Evolutionary conservation across 2,888 invertebrate genomes (phyloP).

Genomic region (Metacarcinus magister): DNA sequence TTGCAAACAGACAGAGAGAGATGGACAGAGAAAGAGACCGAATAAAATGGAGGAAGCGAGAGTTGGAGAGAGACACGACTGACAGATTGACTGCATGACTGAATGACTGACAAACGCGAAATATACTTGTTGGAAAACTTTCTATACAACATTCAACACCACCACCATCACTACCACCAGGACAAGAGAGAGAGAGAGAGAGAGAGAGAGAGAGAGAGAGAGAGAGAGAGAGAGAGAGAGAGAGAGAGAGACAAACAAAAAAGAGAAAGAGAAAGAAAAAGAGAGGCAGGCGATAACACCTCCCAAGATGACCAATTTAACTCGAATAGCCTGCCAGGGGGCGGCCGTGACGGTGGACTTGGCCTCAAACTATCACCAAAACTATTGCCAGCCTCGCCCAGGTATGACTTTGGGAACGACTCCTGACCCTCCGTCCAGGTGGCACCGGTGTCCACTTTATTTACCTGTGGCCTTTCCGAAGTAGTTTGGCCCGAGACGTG

Average conservation of each 20-base stretch:
- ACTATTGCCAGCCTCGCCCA: not conserved
- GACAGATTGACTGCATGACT: no score
- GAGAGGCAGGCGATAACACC: not conserved
- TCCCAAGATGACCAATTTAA: not conserved
- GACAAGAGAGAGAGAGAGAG: slow-evolving; percentile 53
- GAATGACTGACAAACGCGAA: no score
- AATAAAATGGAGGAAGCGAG: no score
- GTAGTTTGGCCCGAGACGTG: not conserved
- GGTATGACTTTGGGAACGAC: not conserved
- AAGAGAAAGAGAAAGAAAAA: no score
- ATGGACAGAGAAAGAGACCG: no score
- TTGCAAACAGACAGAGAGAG: not conserved
- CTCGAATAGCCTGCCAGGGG: not conserved
- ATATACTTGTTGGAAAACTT: no score
- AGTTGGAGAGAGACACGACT: no score
- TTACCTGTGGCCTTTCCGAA: not conserved
- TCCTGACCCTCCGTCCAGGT: not conserved
- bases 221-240: slow-evolving; percentile 50
- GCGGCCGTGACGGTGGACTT: not conserved
- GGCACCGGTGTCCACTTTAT: not conserved
- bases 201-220: slow-evolving; percentile 56
- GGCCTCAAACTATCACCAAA: slow-evolving; percentile 7
- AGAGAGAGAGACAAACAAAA: not conserved
- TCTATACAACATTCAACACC: no score
- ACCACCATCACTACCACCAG: no score